Evolutionary conservation across 2,888 invertebrate species (phyloP).

Genomic region (Cephus spinipes): DNA sequence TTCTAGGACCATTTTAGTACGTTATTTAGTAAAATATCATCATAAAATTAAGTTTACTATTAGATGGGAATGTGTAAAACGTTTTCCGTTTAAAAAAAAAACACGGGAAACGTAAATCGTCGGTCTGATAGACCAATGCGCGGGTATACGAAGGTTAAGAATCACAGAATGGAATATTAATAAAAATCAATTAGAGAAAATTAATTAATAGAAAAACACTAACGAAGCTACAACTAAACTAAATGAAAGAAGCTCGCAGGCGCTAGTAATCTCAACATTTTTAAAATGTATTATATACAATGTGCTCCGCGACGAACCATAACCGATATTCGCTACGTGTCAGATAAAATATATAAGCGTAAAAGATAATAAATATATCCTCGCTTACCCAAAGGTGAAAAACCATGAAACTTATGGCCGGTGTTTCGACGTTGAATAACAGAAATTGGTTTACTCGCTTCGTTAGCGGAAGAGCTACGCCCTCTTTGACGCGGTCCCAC

Average conservation of each 20-base stretch:
- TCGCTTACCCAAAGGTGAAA: slow-evolving; percentile 61
- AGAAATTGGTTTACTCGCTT: slow-evolving; percentile 76
- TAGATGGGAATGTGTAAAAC: too few relatives aligned
- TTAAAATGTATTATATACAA: background rate
- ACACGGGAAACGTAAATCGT: too few relatives aligned
- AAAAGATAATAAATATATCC: background rate
- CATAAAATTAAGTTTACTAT: too few relatives aligned
- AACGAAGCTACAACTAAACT: background rate
- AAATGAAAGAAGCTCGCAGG: background rate
- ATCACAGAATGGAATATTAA: background rate
- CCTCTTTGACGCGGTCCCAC: slow-evolving; percentile 74
- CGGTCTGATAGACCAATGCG: too few relatives aligned
- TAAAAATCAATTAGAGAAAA: background rate
- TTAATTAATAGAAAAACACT: background rate
- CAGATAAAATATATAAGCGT: background rate
- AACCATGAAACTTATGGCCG: slow-evolving; percentile 66
- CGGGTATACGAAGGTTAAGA: background rate
- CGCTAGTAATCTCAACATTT: background rate
- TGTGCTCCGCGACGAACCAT: slow-evolving; percentile 26
- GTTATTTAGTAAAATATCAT: too few relatives aligned
- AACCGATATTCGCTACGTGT: slow-evolving; percentile 25
- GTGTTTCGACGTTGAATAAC: slow-evolving; percentile 73
- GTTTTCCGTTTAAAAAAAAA: too few relatives aligned
- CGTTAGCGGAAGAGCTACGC: slow-evolving; percentile 79
- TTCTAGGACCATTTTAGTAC: too few relatives aligned